Evolutionary conservation across 2,888 invertebrate species (phyloP).

Genomic region (Galeopsomyia nigrocyanea): DNA sequence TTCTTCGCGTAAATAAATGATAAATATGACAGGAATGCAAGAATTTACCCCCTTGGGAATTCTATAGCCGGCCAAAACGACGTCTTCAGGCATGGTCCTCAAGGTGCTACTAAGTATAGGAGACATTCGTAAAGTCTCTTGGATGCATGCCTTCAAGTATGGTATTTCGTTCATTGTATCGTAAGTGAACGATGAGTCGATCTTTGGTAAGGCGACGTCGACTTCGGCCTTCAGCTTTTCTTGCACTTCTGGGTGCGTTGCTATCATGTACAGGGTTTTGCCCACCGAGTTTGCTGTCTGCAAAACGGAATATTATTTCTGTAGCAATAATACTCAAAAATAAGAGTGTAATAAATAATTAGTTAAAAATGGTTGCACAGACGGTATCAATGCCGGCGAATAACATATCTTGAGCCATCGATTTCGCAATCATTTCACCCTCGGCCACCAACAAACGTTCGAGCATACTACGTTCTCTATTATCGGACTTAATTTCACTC

Average conservation of each 20-base stretch:
- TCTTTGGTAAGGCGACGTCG: conserved; percentile 66
- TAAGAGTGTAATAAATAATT: too few species aligned
- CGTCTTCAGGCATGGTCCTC: conserved; percentile 71
- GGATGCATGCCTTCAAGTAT: conserved; percentile 80
- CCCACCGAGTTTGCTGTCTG: conserved; percentile 65
- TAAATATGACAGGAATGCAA: too few species aligned
- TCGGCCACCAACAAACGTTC: conserved; percentile 76
- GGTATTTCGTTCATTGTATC: conserved; percentile 70
- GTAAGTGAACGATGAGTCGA: conserved; percentile 66
- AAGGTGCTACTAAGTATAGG: conserved; percentile 74
- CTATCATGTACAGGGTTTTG: conserved; percentile 74
- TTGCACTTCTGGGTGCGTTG: too few species aligned
- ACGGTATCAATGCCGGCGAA: conserved; percentile 82
- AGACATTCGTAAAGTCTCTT: conserved; percentile 77
- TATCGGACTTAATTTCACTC: conserved; percentile 66
- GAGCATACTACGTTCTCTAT: conserved; percentile 73
- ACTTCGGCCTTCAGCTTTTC: conserved; percentile 74
- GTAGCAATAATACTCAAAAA: not conserved
- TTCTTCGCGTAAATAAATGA: too few species aligned
- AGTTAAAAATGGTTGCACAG: too few species aligned
- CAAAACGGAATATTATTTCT: not conserved
- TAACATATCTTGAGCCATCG: conserved; percentile 80
- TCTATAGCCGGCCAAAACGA: conserved; percentile 75
- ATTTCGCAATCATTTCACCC: conserved; percentile 74
- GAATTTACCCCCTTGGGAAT: conserved; percentile 74